Evolutionary conservation across 2,113 vertebrate species (phyloP).

Genomic region (Erinaceus europaeus): DNA sequence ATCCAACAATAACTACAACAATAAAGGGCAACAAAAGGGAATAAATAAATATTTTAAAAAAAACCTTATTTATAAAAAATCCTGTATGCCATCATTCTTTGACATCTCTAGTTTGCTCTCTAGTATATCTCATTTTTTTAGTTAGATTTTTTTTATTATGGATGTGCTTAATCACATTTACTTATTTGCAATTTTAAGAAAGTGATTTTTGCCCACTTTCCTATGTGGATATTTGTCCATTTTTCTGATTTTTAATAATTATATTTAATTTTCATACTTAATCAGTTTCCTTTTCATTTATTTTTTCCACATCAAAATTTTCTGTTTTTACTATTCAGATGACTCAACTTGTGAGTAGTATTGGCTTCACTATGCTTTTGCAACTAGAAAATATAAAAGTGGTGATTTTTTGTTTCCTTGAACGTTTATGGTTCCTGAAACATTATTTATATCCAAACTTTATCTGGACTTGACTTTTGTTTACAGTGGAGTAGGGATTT

Average conservation of each 20-base stretch:
- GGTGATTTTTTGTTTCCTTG: constrained; percentile 6
- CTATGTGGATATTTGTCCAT: not conserved
- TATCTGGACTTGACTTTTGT: constrained; percentile 17
- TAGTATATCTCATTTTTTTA: not conserved
- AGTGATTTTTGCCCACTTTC: not conserved
- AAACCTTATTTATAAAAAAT: too few relatives aligned
- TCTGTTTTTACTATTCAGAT: not conserved
- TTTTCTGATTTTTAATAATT: not conserved
- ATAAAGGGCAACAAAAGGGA: too few relatives aligned
- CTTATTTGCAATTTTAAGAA: constrained; percentile 21
- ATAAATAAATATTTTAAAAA: not conserved
- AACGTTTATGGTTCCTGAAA: not conserved
- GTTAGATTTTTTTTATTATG: not conserved
- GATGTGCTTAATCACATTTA: not conserved
- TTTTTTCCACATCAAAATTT: not conserved
- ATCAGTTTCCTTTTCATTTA: not conserved
- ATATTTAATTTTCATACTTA: not conserved
- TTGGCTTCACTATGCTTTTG: not conserved
- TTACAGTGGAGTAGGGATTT: not conserved
- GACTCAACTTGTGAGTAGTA: not conserved
- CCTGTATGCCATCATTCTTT: not conserved
- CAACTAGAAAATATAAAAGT: not conserved
- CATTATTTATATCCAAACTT: not conserved
- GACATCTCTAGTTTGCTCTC: not conserved
- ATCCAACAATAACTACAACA: too few relatives aligned